phyloP scores from a whole-genome alignment of 2,888 invertebrate genomes.

The Lampropteryx suffumata region DNA sequence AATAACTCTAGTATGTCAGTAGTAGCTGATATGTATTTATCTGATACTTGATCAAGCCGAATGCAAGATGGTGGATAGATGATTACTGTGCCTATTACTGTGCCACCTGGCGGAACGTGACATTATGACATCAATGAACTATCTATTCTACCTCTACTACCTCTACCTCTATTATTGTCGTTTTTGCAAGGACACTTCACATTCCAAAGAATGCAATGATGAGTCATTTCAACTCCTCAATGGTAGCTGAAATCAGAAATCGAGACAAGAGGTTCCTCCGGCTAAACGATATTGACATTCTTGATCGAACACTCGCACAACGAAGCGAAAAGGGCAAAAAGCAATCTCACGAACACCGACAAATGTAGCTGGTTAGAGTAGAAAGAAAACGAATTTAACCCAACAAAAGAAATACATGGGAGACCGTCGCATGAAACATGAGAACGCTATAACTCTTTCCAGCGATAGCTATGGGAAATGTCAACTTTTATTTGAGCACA shows the following conservation, averaged over 20 bases:
- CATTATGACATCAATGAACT: no score
- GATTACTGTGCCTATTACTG: no score
- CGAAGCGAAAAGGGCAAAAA: slow-evolving; percentile 6
- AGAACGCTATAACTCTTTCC: slow-evolving; percentile 41
- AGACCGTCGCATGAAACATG: slow-evolving; percentile 40
- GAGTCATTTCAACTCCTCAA: no score
- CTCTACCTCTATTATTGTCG: no score
- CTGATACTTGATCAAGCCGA: no score
- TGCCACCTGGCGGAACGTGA: no score
- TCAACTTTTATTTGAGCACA: slow-evolving; percentile 43
- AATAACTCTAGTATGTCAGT: no score
- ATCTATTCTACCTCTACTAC: no score
- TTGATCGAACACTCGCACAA: slow-evolving; percentile 6
- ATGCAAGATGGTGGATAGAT: no score
- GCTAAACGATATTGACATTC: slow-evolving; percentile 11
- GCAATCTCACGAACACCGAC: slow-evolving; percentile 13
- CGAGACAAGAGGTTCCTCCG: neutral
- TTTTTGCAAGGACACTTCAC: no score
- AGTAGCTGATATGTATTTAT: no score
- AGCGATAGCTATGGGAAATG: slow-evolving; percentile 39
- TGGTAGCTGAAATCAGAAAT: neutral
- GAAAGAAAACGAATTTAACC: slow-evolving; percentile 33
- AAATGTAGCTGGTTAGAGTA: slow-evolving; percentile 14
- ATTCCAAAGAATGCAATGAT: no score
- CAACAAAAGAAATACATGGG: slow-evolving; percentile 40